Evolutionary conservation across 2,888 invertebrate species (phyloP), one percentile per base, ranked within the genome.

Genomic region (Amblyjoppa proteus): DNA sequence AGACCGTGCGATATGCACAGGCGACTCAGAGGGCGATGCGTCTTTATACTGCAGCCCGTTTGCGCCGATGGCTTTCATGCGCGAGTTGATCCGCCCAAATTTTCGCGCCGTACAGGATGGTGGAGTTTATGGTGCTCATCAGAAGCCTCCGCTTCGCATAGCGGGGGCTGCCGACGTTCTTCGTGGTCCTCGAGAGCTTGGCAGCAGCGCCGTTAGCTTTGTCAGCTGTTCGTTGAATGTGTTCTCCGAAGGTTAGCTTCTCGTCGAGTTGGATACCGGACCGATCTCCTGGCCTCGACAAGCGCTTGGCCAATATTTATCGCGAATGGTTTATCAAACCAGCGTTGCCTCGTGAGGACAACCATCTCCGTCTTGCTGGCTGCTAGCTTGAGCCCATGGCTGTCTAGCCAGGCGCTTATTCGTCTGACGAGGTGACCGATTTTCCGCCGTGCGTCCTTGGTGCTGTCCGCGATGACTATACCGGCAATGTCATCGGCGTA

Each of bases 1-100:
- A 88, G 13, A 88, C 87, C 16, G 88, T 89, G 58, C 88, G 81
- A 51, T 89, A 89, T 1, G 87, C 84, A 61, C 87, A 81, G 1
- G 85, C 69, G 16, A 88, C 80, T 38, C 88, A 64, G 9, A 89
- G 83, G n/a, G 88, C 89, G 25, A 64, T 81, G 25, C 85, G 71
- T 45, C 89, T 64, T 66, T 90, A 87, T 53, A 85, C 83, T 34
- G 84, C 61, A 4, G 89, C 81, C 9, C 89, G 86, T 73, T 78
- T 81, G 9, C 79, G 84, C 16, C 88, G 66, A n/a, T 86, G 85
- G 11, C 70, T 84, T 51, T 84, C 82, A 13, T 61, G 66, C 38
- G 66, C 20, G 4, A 89, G 76, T 64, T 53, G 51, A 51, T 83
- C 87, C 34, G 77, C 87, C 87, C 87, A 87, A 16, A 88, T 74